phyloP scores from a whole-genome alignment of 2,113 vertebrate species.

The Apistogramma diplotaenia region DNA sequence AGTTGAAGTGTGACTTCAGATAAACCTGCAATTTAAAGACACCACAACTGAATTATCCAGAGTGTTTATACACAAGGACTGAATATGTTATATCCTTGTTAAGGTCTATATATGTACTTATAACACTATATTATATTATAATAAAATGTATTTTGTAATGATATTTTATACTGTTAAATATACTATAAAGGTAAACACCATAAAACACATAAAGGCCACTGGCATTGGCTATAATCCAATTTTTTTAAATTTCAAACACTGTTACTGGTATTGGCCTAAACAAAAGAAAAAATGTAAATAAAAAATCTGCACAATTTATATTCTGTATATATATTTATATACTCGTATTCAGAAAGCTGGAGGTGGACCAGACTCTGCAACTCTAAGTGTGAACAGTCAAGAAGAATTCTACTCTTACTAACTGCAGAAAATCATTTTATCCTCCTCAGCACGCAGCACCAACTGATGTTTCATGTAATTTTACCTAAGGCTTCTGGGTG shows the following conservation, averaged over 20 bases:
- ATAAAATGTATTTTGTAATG: neutral
- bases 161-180: too few species aligned
- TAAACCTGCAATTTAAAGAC: slow-evolving; percentile 80
- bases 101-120: neutral
- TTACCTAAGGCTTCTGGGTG: slow-evolving; percentile 6
- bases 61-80: neutral
- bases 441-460: neutral
- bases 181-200: neutral
- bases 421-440: slow-evolving; percentile 16
- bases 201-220: too few species aligned
- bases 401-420: neutral
- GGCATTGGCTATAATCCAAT: too few species aligned
- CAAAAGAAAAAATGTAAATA: too few species aligned
- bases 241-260: neutral
- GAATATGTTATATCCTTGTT: neutral
- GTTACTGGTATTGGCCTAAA: neutral
- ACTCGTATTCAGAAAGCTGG: neutral
- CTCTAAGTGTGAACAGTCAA: neutral
- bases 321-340: too few species aligned
- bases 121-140: neutral
- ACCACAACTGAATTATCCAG: neutral
- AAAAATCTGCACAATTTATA: neutral
- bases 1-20: slow-evolving; percentile 97
- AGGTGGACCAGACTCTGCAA: neutral
- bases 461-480: slow-evolving; percentile 52